Percentiles rank a stretch among this genome's conserved stretches.
Evolutionary conservation across 64 coral and sea anemone genomes (phyloP).

Genomic region (Dendronephthya gigantea): DNA sequence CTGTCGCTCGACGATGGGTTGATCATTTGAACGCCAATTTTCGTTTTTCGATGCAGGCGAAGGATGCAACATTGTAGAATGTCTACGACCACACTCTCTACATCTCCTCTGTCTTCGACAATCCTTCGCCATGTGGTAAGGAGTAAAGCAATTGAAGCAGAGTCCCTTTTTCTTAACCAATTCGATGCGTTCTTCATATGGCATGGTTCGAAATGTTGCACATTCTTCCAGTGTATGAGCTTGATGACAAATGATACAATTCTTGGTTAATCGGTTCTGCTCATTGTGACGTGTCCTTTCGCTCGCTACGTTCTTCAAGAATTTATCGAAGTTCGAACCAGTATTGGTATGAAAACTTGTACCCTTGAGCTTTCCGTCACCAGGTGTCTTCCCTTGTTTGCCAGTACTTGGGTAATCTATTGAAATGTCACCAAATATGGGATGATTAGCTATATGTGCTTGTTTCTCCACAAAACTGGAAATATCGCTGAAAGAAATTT

Average conservation of each 20-base stretch:
- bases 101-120: background rate
- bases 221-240: background rate
- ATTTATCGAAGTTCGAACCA: background rate
- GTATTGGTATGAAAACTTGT: background rate
- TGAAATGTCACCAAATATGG: background rate
- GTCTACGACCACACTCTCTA: background rate
- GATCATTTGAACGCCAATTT: background rate
- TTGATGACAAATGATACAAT: background rate
- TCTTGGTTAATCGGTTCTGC: no score
- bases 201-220: background rate
- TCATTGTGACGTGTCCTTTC: background rate
- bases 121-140: background rate
- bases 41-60: background rate
- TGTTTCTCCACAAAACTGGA: slow-evolving; percentile 8
- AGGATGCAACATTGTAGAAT: background rate
- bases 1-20: background rate
- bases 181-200: background rate
- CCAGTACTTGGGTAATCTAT: background rate
- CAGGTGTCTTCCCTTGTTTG: background rate
- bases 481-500: background rate
- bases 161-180: background rate
- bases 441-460: background rate
- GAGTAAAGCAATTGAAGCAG: background rate
- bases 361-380: background rate
- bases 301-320: background rate